Conservation (phyloP, 2,888 invertebrate species). For the Meliscaeva auricollis region DNA sequence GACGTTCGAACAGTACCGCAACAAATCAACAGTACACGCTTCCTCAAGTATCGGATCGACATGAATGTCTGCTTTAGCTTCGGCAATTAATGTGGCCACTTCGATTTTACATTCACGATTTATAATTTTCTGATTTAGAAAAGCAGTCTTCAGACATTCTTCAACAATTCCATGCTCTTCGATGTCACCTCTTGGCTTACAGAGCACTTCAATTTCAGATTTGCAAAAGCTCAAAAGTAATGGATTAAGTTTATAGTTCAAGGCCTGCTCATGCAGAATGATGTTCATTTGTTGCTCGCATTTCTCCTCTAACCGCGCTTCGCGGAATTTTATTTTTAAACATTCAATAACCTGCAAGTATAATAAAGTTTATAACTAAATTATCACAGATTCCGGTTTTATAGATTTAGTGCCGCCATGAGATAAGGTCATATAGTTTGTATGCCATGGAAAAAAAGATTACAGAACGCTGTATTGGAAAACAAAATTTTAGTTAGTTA, state of each 20-base stretch:
- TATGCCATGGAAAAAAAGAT: conserved; percentile 2
- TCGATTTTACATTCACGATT: conserved; percentile 92
- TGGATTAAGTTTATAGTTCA: conserved; percentile 96
- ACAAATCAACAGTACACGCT: conserved; percentile 93
- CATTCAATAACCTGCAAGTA: conserved; percentile 87
- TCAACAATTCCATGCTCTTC: conserved; percentile 87
- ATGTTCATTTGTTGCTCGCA: conserved; percentile 94
- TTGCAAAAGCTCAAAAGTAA: conserved; percentile 91
- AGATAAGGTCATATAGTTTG: conserved; percentile 36
- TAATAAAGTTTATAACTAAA: neutral
- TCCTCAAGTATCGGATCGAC: conserved; percentile 96
- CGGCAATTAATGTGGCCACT: conserved; percentile 94
- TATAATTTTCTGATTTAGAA: conserved; percentile 89
- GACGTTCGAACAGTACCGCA: conserved; percentile 91
- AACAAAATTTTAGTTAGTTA: conserved; percentile 34
- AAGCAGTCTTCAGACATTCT: conserved; percentile 95
- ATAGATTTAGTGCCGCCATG: neutral
- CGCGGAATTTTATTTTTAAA: conserved; percentile 91
- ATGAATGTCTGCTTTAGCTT: conserved; percentile 96
- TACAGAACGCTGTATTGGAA: conserved; percentile 2
- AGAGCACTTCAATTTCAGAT: conserved; percentile 89
- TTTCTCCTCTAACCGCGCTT: conserved; percentile 88
- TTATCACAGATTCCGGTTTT: conserved; percentile 18
- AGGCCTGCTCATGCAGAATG: conserved; percentile 93
- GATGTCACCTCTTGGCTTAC: conserved; percentile 83